Evolutionary conservation across 1,140 invertebrate species (phyloP).

Genomic region (Myzus persicae): DNA sequence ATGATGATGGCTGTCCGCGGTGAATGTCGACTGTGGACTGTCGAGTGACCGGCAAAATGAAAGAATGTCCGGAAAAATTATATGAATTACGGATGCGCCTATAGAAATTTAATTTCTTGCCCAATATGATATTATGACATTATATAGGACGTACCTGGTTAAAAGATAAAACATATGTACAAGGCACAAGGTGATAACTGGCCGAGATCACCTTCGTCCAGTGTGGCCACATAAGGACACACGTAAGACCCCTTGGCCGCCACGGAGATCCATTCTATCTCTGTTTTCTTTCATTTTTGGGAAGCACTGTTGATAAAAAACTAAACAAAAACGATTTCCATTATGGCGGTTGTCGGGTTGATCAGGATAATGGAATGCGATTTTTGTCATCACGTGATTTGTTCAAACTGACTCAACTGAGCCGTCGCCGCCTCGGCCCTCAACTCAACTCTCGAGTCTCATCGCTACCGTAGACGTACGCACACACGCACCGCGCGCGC

Average conservation of each 20-base stretch:
- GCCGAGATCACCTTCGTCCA: constrained; percentile 15
- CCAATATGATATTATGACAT: neutral
- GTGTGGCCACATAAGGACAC: neutral
- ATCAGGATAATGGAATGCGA: constrained; percentile 28
- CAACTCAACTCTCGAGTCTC: neutral
- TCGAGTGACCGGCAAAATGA: neutral
- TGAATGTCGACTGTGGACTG: neutral
- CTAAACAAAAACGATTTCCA: constrained; percentile 37
- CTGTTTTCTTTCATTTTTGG: neutral
- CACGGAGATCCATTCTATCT: neutral
- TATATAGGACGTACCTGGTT: neutral
- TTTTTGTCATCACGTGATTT: constrained; percentile 53
- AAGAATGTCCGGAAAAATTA: neutral
- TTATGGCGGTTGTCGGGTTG: constrained; percentile 45
- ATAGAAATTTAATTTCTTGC: neutral
- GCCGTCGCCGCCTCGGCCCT: neutral
- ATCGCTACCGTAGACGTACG: neutral
- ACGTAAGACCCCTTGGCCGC: neutral
- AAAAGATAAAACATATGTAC: neutral
- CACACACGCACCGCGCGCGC: neutral
- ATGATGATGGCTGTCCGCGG: constrained; percentile 34
- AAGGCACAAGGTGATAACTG: neutral
- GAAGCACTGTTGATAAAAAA: constrained; percentile 52
- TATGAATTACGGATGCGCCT: neutral
- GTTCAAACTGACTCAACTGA: neutral